phyloP scores from a whole-genome alignment of 2,113 vertebrate species.

The Platysteira castanea region DNA sequence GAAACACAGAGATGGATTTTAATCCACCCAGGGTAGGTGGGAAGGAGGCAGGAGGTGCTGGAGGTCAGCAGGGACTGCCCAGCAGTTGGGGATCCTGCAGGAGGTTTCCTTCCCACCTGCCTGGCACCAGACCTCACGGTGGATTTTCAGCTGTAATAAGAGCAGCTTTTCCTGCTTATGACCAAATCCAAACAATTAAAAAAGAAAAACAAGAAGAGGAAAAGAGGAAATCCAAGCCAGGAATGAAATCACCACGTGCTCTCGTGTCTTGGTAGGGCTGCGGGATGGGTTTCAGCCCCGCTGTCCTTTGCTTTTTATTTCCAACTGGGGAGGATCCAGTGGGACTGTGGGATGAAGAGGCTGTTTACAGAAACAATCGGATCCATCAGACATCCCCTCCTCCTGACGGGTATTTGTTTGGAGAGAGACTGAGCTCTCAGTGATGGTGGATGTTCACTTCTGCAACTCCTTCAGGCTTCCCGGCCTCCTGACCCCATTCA shows the following conservation, averaged over 20 bases:
- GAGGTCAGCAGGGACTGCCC: not conserved
- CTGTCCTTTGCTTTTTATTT: not conserved
- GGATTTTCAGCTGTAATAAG: not conserved
- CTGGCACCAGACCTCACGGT: not conserved
- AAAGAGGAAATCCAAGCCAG: not conserved
- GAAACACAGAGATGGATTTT: not conserved
- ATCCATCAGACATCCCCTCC: not conserved
- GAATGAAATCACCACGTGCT: not conserved
- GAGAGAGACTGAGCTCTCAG: not conserved
- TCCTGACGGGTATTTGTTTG: not conserved
- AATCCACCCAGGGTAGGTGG: not conserved
- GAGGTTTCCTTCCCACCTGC: not conserved
- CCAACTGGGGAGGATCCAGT: not conserved
- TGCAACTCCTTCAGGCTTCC: not conserved
- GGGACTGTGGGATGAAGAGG: not conserved
- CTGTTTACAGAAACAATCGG: not conserved
- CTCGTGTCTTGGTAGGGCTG: not conserved
- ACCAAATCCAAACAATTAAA: not conserved
- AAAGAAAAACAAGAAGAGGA: no score
- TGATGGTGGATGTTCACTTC: not conserved
- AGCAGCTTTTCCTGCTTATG: not conserved
- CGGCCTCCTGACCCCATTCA: not conserved
- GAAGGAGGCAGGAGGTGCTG: not conserved
- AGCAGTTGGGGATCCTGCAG: fast-evolving
- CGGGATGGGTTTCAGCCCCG: not conserved